Evolutionary conservation across 1,140 invertebrate species (phyloP).

Genomic region (Helicoverpa armigera): DNA sequence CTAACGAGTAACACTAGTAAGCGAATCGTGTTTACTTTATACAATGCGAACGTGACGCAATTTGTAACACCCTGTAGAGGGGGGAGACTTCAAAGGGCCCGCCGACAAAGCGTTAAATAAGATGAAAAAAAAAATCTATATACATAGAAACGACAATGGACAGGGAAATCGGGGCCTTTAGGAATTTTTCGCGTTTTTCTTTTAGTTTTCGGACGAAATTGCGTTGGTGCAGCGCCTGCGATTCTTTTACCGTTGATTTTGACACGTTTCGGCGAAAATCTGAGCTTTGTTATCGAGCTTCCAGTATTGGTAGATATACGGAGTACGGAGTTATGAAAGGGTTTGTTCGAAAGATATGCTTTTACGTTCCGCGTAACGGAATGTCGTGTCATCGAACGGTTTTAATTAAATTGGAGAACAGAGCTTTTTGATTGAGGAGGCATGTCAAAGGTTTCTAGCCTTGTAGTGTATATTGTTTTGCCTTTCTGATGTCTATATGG

Average conservation of each 20-base stretch:
- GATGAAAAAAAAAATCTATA: constrained; percentile 80
- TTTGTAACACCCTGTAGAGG: constrained; percentile 75
- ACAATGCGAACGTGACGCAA: constrained; percentile 80
- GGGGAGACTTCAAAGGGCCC: constrained; percentile 80
- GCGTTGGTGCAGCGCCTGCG: constrained; percentile 42
- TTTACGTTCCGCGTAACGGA: constrained; percentile 1
- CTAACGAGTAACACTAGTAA: constrained; percentile 67
- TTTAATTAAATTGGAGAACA: background rate
- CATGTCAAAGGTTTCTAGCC: background rate
- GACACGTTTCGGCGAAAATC: constrained; percentile 46
- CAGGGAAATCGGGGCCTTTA: constrained; percentile 80
- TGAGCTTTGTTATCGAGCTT: constrained; percentile 24
- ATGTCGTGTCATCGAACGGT: constrained; percentile 1
- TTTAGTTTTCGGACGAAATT: constrained; percentile 72
- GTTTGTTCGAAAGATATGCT: constrained; percentile 40
- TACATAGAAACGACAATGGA: constrained; percentile 78
- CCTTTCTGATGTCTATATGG: background rate
- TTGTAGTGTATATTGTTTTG: background rate
- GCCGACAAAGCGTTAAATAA: constrained; percentile 85
- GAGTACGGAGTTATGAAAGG: background rate
- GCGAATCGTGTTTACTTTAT: constrained; percentile 72
- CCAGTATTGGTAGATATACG: constrained; percentile 8
- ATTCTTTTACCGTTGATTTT: constrained; percentile 62
- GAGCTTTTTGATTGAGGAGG: background rate
- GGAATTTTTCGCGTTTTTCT: constrained; percentile 67